Evolutionary conservation across 2,888 invertebrate species (phyloP).

Genomic region (Eupithecia abbreviata): DNA sequence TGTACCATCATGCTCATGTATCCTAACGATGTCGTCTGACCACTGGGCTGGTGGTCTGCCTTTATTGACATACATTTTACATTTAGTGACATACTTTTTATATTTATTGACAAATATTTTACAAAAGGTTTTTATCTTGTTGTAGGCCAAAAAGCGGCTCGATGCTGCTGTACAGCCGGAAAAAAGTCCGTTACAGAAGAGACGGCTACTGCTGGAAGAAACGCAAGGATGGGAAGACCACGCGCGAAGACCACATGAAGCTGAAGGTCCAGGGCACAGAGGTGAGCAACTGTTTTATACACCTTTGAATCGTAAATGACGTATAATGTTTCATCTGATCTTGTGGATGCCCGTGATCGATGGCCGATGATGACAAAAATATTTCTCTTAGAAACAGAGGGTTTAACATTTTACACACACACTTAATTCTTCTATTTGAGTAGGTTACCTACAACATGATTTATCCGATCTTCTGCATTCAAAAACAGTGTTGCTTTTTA

Average conservation of each 20-base stretch:
- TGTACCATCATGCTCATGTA: background rate
- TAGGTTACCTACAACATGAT: too few species aligned
- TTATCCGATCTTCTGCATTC: background rate
- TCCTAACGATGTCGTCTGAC: background rate
- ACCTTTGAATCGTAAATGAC: background rate
- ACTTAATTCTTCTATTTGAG: background rate
- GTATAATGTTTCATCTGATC: too few species aligned
- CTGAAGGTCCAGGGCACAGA: constrained; percentile 98
- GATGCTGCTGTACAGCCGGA: constrained; percentile 97
- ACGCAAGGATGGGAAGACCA: constrained; percentile 98
- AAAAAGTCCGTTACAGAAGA: constrained; percentile 96
- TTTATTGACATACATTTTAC: too few species aligned
- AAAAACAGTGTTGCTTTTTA: too few species aligned
- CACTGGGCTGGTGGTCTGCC: background rate
- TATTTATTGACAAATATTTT: background rate
- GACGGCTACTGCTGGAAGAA: constrained; percentile 99
- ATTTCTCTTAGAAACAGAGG: too few species aligned
- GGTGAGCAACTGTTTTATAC: constrained; percentile 79
- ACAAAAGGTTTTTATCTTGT: constrained; percentile 48
- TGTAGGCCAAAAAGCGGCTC: constrained; percentile 97
- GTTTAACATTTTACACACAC: too few species aligned
- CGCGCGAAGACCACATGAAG: constrained; percentile 99
- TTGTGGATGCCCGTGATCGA: too few species aligned
- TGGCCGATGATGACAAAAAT: too few species aligned
- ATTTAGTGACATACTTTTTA: too few species aligned